Base-by-base conservation (phyloP, 1,140 invertebrate species). In the Druon quercuslanigerum region DNA sequence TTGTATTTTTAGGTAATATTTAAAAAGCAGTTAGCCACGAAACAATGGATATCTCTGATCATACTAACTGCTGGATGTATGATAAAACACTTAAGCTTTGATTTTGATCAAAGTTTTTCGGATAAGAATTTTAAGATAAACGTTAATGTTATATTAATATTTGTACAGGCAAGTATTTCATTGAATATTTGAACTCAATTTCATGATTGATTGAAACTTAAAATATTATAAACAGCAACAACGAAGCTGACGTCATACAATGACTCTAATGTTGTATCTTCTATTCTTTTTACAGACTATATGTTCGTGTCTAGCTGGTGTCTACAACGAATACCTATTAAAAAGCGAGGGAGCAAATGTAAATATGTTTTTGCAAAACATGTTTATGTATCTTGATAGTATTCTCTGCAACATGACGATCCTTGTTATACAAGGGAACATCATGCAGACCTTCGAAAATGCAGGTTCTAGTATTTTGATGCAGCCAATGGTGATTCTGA, bases 371-470 rank as follows among this genome's bases (percentile, higher is more conserved):
- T 90, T 98, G 77, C 98, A 99, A 92, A 99, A 99, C 92, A 94
- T 98, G 1, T 99, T 98, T 86, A 98, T 99, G 97, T 99, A 99
- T 88, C 84, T 98, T 13, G 96, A 99, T 90, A 99, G 97, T 40
- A 98, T 99, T 82, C 83, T 99, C 16, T 98, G 97, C 87, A 99
- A 98, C 92, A 85, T 95, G 19, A 84, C 93, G 17, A 87, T 97
- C 19, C 88, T 98, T 66, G 81, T 93, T 19, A 85, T 94, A 11
- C 93, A 95, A 86, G 96, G 94, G 3, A 93, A 95, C 85, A 80
- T 95, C 0, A 70, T 84, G 3, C 90, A 90, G 74, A 93, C 94
- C 19, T 94, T 97, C 75, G 91, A 92, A 17, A 94, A 94, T 89
- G 75, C 85, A 51, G 82, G 83, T 50, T 52, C 85, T 17, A 87